Conservation (phyloP, 2,113 vertebrate genomes). For the Takifugu bimaculatus region DNA sequence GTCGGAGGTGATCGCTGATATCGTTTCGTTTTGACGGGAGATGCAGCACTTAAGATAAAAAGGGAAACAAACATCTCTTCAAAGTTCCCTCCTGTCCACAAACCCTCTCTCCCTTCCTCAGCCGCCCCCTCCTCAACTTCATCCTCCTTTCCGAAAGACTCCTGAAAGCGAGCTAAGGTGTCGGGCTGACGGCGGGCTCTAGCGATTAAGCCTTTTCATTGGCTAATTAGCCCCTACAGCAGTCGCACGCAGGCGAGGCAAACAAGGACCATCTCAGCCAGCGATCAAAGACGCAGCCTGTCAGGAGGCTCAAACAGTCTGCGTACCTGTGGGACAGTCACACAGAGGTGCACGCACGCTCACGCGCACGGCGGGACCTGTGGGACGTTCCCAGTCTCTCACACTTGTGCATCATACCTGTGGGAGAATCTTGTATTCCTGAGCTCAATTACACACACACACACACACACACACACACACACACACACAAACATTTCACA, state of each 20-base stretch:
- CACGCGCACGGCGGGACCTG: not conserved
- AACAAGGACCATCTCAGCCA: conserved; percentile 64
- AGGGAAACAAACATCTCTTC: conserved; percentile 42
- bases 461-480: conserved; percentile 21
- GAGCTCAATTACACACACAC: conserved; percentile 29
- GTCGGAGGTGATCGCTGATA: too few relatives aligned
- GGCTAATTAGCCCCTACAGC: conserved; percentile 76
- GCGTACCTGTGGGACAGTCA: conserved; percentile 67
- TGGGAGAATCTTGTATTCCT: conserved; percentile 55
- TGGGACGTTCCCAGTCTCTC: not conserved
- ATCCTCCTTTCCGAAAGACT: conserved; percentile 43
- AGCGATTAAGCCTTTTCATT: conserved; percentile 73
- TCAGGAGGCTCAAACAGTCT: conserved; percentile 68
- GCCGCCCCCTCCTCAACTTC: not conserved
- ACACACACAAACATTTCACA: conserved; percentile 25
- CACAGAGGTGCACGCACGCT: conserved; percentile 39
- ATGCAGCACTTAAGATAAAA: conserved; percentile 5
- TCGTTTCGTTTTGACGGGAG: not conserved
- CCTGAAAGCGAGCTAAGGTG: conserved; percentile 64
- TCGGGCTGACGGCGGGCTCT: conserved; percentile 66
- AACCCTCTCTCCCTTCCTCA: not conserved
- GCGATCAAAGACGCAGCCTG: conserved; percentile 70
- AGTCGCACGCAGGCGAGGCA: conserved; percentile 60
- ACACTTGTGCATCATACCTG: conserved; percentile 50
- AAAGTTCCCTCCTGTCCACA: conserved; percentile 17